Percentiles rank a stretch among this genome's conserved stretches.
These are phyloP conservation scores for Sapajus apella DNA, from an alignment of 2,113 vertebrate species.

Conservation along the genomic window DNA sequence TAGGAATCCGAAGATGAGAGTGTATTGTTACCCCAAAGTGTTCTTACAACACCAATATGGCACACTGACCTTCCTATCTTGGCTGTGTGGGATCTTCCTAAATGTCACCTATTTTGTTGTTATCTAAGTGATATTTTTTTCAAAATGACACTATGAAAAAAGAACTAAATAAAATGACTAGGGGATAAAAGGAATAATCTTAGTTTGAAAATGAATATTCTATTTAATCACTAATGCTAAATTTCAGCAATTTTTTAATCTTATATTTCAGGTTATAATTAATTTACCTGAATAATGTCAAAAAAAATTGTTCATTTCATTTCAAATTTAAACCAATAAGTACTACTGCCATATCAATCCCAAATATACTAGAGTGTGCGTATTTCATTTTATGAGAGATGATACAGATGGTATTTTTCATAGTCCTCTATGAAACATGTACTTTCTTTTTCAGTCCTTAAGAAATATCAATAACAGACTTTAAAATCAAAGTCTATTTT, in stretches of 20 bases:
- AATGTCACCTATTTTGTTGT: slow-evolving; percentile 26
- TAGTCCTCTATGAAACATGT: neutral
- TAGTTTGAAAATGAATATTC: neutral
- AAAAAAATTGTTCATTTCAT: slow-evolving; percentile 8
- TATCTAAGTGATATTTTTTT: neutral
- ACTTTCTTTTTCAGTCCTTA: neutral
- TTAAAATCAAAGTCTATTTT: neutral
- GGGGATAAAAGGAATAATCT: neutral
- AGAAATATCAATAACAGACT: neutral
- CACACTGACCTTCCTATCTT: neutral
- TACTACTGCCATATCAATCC: neutral
- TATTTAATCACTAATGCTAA: slow-evolving; percentile 15
- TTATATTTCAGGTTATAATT: slow-evolving; percentile 39
- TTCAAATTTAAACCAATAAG: slow-evolving; percentile 31
- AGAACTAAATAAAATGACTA: neutral
- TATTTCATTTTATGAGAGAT: neutral
- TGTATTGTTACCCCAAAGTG: neutral
- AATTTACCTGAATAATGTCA: slow-evolving; percentile 2
- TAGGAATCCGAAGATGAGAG: neutral
- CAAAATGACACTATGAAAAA: neutral
- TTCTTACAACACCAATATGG: neutral
- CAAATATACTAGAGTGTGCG: neutral
- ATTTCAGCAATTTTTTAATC: slow-evolving; percentile 26
- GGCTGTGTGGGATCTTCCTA: neutral
- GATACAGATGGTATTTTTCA: neutral